Evolutionary conservation across 1,140 invertebrate genomes (phyloP).

Genomic region (Tetranychus urticae): DNA sequence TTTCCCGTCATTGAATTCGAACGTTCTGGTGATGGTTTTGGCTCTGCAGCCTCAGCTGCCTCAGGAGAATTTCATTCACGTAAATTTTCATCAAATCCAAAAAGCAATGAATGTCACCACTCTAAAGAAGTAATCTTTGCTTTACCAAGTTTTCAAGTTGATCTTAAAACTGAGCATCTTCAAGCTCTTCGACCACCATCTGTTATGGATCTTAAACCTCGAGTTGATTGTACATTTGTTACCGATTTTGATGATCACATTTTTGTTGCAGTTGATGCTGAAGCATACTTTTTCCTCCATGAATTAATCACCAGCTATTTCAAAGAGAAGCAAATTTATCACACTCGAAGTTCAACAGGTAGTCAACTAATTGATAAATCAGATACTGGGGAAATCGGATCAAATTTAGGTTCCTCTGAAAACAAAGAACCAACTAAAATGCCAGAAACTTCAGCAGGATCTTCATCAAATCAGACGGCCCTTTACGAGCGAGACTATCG

Average conservation of each 20-base stretch:
- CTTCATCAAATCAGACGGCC: background rate
- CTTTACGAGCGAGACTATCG: conserved; percentile 1
- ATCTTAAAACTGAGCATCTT: conserved; percentile 74
- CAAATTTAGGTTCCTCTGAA: background rate
- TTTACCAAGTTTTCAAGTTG: conserved; percentile 65
- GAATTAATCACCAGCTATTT: conserved; percentile 88
- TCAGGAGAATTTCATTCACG: background rate
- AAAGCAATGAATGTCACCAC: conserved; percentile 56
- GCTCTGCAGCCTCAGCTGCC: background rate
- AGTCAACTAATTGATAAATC: background rate
- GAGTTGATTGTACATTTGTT: conserved; percentile 85
- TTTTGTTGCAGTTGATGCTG: conserved; percentile 88
- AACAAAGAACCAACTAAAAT: too few relatives aligned
- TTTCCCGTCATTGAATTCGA: conserved; percentile 6
- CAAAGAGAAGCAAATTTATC: conserved; percentile 59
- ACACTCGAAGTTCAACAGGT: background rate
- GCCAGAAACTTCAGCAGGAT: too few relatives aligned
- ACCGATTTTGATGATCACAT: conserved; percentile 97
- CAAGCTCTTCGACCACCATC: conserved; percentile 39
- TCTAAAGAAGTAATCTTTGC: conserved; percentile 85
- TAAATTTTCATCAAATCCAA: conserved; percentile 17
- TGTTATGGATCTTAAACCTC: conserved; percentile 46
- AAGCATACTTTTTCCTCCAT: conserved; percentile 90
- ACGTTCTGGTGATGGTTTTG: background rate
- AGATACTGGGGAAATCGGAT: background rate